Conservation (phyloP, 2,888 invertebrate species). For the Ernsta delagoae region DNA sequence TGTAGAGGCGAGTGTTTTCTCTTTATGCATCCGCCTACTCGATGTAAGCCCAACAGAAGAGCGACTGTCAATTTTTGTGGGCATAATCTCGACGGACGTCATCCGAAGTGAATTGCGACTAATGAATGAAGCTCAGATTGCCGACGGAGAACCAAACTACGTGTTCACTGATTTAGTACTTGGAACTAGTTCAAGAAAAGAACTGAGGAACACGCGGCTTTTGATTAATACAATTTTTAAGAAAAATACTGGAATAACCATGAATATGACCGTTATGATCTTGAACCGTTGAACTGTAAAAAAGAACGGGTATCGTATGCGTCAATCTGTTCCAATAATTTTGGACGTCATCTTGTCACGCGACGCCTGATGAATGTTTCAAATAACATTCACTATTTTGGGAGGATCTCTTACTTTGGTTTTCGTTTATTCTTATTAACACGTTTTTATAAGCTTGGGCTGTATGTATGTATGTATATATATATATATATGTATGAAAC, state of each 20-base stretch:
- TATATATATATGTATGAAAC: too few relatives aligned
- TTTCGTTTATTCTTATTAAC: too few relatives aligned
- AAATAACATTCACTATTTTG: too few relatives aligned
- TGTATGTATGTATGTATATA: too few relatives aligned
- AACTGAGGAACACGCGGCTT: slow-evolving; percentile 20
- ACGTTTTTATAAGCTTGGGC: too few relatives aligned
- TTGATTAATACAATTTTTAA: slow-evolving; percentile 12
- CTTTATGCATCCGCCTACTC: too few relatives aligned
- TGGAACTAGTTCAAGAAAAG: slow-evolving; percentile 45
- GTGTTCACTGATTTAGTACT: slow-evolving; percentile 39
- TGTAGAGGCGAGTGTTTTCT: too few relatives aligned
- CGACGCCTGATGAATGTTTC: too few relatives aligned
- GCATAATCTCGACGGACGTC: slow-evolving; percentile 43
- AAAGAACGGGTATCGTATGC: background rate
- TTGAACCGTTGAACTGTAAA: slow-evolving; percentile 3
- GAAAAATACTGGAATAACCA: slow-evolving; percentile 16
- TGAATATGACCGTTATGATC: slow-evolving; percentile 13
- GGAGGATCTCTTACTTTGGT: too few relatives aligned
- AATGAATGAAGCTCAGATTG: slow-evolving; percentile 48
- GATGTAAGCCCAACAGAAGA: too few relatives aligned
- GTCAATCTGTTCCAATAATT: background rate
- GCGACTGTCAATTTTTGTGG: too few relatives aligned
- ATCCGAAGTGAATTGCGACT: slow-evolving; percentile 43
- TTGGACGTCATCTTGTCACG: background rate
- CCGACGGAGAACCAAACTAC: slow-evolving; percentile 35